Percentiles rank a stretch among this genome's conserved stretches.
These are phyloP conservation scores for Monopis laevigella DNA, from an alignment of 2,888 invertebrate species.

Conservation along the genomic window DNA sequence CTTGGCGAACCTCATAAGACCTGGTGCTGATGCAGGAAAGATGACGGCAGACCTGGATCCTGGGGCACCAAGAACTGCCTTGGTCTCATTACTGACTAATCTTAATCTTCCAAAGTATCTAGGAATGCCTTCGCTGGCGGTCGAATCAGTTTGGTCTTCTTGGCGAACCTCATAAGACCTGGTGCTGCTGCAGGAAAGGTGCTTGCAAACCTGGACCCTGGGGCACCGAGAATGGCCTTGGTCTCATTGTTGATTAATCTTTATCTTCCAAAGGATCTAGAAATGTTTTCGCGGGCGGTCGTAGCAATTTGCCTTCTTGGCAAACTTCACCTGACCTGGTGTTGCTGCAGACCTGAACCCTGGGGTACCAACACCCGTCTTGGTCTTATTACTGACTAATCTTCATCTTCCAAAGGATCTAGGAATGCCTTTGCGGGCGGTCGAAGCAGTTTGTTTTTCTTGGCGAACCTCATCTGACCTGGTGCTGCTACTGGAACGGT, in stretches of 20 bases:
- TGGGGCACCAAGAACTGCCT: constrained; percentile 68
- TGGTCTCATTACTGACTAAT: constrained; percentile 48
- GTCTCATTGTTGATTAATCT: constrained; percentile 65
- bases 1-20: constrained; percentile 40
- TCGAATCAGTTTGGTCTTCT: constrained; percentile 40
- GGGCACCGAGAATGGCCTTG: constrained; percentile 70
- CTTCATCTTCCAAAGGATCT: constrained; percentile 34
- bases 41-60: constrained; percentile 28
- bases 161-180: constrained; percentile 41
- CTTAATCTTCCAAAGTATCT: constrained; percentile 34
- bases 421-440: constrained; percentile 54
- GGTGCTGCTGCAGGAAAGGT: constrained; percentile 33
- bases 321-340: too few relatives aligned
- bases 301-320: too few relatives aligned
- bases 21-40: constrained; percentile 34
- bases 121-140: constrained; percentile 54
- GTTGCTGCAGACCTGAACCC: too few relatives aligned
- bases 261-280: constrained; percentile 37
- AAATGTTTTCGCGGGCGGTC: constrained; percentile 52
- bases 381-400: constrained; percentile 25
- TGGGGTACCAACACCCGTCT: too few relatives aligned
- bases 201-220: constrained; percentile 28
- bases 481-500: constrained; percentile 33
- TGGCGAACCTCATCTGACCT: constrained; percentile 41
- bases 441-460: constrained; percentile 40